phyloP scores from a whole-genome alignment of 1,140 invertebrate species.

The Polypedilum vanderplanki region DNA sequence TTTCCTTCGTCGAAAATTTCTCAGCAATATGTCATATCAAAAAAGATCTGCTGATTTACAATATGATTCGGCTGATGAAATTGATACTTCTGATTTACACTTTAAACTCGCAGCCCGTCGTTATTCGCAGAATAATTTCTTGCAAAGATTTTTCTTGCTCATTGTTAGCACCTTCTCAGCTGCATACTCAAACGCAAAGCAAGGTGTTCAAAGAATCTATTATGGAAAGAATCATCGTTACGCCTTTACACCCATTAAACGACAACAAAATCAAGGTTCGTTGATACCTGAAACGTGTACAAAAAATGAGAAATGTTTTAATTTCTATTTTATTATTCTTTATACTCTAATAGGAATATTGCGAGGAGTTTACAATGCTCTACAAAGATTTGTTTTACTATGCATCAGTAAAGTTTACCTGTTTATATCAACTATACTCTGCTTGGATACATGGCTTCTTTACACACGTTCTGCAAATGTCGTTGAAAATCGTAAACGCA shows the following conservation, averaged over 20 bases:
- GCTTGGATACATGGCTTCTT: constrained; percentile 47
- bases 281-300: not conserved
- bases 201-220: not conserved
- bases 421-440: constrained; percentile 42
- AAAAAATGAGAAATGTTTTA: not conserved
- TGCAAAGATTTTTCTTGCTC: not conserved
- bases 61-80: constrained; percentile 41
- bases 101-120: not conserved
- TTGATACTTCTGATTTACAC: constrained; percentile 33
- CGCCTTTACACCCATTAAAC: not conserved
- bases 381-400: constrained; percentile 34
- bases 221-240: not conserved
- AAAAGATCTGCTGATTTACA: constrained; percentile 32
- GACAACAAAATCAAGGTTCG: not conserved
- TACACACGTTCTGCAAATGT: constrained; percentile 35
- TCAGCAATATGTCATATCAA: not conserved
- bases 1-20: constrained; percentile 39
- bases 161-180: not conserved
- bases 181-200: not conserved
- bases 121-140: not conserved
- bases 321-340: constrained; percentile 16
- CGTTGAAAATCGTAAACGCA: constrained; percentile 37
- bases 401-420: constrained; percentile 38
- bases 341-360: not conserved
- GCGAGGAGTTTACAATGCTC: not conserved